Conservation (phyloP, 2,113 vertebrate species). For the Rhegmatorhina hoffmannsi region DNA sequence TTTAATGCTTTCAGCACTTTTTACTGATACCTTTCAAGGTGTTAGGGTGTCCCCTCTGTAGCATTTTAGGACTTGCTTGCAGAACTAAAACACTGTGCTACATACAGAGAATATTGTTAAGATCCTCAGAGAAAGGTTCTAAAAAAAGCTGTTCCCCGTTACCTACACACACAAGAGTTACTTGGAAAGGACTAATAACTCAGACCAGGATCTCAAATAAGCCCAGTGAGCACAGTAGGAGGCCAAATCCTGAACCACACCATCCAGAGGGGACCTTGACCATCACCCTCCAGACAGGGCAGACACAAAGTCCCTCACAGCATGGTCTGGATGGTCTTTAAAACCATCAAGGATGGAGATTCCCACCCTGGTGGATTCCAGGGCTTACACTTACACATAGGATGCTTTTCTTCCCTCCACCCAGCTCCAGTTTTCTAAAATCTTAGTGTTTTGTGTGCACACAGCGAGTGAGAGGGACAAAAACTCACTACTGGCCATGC, state of each 20-base stretch:
- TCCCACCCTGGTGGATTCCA: background rate
- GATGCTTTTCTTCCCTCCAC: background rate
- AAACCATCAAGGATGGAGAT: background rate
- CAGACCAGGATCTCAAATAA: background rate
- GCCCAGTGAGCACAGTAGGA: background rate
- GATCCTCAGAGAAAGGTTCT: constrained; percentile 39
- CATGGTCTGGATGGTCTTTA: fast-evolving
- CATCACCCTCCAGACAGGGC: background rate
- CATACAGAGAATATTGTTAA: constrained; percentile 42
- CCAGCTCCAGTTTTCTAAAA: background rate
- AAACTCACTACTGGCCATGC: fast-evolving
- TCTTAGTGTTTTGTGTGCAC: background rate
- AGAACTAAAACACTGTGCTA: constrained; percentile 42
- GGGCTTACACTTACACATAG: background rate
- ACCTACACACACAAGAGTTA: background rate
- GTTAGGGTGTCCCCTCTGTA: constrained; percentile 50
- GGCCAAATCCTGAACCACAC: background rate
- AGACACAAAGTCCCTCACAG: background rate
- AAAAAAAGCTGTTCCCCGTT: background rate
- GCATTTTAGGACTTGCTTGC: constrained; percentile 59
- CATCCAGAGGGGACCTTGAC: background rate
- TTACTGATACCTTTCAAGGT: constrained; percentile 72
- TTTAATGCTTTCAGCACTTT: constrained; percentile 78
- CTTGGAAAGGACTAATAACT: background rate
- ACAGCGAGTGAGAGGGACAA: background rate